These are phyloP conservation scores for Rhineura floridana DNA, from an alignment of 2,113 vertebrate species.

Conservation along the genomic window DNA sequence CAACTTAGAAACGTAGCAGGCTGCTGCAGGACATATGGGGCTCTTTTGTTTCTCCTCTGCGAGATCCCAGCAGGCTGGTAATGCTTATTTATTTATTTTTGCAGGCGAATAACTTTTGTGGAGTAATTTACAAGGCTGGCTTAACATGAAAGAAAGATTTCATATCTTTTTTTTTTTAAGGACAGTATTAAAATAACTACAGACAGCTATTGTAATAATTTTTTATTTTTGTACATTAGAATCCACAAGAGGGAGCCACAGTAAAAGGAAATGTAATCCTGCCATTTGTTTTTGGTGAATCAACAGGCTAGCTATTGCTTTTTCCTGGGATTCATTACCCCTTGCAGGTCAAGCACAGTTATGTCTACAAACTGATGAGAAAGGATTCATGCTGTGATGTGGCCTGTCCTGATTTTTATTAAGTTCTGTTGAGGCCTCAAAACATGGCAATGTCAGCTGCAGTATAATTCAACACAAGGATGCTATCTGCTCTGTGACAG, in stretches of 20 bases:
- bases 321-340: background rate
- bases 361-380: background rate
- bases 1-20: background rate
- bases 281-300: background rate
- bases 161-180: background rate
- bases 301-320: background rate
- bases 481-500: background rate
- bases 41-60: background rate
- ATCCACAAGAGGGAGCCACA: slow-evolving; percentile 71
- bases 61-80: background rate
- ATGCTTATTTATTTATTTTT: no score
- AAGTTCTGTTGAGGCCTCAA: background rate
- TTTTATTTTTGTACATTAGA: background rate
- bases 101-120: no score
- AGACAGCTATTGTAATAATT: background rate
- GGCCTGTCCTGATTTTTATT: background rate
- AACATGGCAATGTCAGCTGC: background rate
- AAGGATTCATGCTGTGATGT: background rate
- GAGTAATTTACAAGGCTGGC: background rate
- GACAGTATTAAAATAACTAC: background rate
- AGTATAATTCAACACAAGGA: background rate
- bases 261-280: slow-evolving; percentile 7
- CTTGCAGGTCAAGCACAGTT: background rate
- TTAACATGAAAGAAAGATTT: background rate
- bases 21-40: background rate